Conservation (phyloP, 2,113 vertebrate genomes). For the Mus musculus region DNA sequence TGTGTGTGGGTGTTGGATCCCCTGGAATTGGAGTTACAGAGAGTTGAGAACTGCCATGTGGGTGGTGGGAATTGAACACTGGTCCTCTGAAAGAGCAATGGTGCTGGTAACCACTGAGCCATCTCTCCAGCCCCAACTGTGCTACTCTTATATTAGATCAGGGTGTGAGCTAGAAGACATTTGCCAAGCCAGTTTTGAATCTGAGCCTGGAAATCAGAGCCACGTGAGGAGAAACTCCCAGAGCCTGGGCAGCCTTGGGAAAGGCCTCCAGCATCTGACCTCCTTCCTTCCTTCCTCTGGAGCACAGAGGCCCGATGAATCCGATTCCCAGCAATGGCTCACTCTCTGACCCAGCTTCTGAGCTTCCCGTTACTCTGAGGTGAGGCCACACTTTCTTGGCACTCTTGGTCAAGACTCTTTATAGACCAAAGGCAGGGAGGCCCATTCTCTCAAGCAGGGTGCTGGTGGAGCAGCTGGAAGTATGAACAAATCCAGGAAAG, state of each 20-base stretch:
- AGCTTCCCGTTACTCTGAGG: conserved; percentile 32
- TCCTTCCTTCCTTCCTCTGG: conserved; percentile 36
- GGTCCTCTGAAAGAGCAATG: not conserved
- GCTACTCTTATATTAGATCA: not conserved
- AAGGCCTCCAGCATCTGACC: not conserved
- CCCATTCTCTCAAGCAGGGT: not conserved
- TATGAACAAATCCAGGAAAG: not conserved
- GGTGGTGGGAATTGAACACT: not conserved
- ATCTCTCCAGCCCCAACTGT: not conserved
- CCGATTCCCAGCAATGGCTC: not conserved
- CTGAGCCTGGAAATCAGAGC: not conserved
- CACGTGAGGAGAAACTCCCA: not conserved
- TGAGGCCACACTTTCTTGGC: not conserved
- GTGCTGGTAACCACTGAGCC: not conserved
- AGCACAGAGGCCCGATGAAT: conserved; percentile 22
- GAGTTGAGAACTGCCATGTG: not conserved
- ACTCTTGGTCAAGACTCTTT: not conserved
- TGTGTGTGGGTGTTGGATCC: not conserved
- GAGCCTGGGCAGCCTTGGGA: not conserved
- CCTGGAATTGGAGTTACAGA: not conserved
- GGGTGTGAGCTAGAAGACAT: not conserved
- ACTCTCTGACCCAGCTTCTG: not conserved
- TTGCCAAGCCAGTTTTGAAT: not conserved
- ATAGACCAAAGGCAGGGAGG: not conserved
- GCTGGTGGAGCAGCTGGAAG: not conserved